Conservation (phyloP, 2,888 invertebrate genomes). For the Eurytoma adleriae region DNA sequence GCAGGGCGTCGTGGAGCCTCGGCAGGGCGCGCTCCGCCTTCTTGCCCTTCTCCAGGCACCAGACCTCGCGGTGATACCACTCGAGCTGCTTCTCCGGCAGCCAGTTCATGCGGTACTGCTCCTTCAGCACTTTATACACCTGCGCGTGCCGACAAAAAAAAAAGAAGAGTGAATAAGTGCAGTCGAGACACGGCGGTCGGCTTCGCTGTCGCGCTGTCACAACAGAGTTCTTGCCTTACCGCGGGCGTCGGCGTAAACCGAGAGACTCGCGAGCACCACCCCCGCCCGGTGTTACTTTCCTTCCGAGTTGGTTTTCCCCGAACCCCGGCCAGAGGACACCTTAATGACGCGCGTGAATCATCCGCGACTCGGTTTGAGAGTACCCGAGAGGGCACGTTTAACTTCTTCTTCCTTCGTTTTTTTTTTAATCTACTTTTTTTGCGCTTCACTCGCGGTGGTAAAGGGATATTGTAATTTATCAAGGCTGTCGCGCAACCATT, state of each 20-base stretch:
- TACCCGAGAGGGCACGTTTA: background rate
- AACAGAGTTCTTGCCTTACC: background rate
- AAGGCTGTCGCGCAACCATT: background rate
- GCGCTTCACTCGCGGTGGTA: background rate
- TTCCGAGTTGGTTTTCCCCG: conserved; percentile 46
- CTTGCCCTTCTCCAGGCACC: conserved; percentile 74
- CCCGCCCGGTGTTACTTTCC: conserved; percentile 20
- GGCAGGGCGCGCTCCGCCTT: conserved; percentile 80
- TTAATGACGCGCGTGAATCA: conserved; percentile 17
- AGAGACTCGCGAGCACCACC: conserved; percentile 49
- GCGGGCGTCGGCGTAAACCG: conserved; percentile 53
- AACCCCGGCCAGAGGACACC: conserved; percentile 10
- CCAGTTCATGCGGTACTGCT: conserved; percentile 75
- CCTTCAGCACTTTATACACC: conserved; percentile 72
- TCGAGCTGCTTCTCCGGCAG: conserved; percentile 74
- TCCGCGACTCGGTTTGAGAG: background rate
- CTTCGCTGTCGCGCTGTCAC: background rate
- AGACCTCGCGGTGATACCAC: conserved; percentile 74
- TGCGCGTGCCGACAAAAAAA: conserved; percentile 59
- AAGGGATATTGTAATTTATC: conserved; percentile 10
- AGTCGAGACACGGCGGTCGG: background rate
- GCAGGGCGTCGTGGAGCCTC: conserved; percentile 78
- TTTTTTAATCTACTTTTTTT: background rate
- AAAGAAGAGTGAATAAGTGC: conserved; percentile 1
- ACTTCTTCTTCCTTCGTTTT: too few species aligned